Base-by-base conservation (phyloP, 2,797 vertebrate genomes). In the Aeoliscus strigatus region DNA sequence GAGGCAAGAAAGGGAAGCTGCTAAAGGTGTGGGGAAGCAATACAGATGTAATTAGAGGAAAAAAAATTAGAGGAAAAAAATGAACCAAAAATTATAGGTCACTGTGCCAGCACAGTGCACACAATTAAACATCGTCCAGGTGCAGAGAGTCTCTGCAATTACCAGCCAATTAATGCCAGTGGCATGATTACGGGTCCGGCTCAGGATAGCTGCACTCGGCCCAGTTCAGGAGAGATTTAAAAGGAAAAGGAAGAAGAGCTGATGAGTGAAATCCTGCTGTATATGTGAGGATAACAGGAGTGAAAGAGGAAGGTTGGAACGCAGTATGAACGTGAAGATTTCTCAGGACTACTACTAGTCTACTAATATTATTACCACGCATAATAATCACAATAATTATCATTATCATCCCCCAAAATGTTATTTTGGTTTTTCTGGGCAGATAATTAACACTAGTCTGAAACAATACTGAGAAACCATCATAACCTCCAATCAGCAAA, bases 71-170 rank as follows among this genome's bases (percentile, higher is more conserved):
- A 25, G 44, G 34, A 17, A 49, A 68, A 84, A 85, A 85, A 85
- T 80, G 80, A 87, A 87, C 79, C 85, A 83, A 86, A 88, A 86
- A 86, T 86, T 77, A 87, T 69, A 81, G 86, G 88, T 88, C 87
- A 87, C 82, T 86, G 86, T 87, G 85, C 82, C 86, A 81, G 81
- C 79, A 85, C 82, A 86, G 84, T 89, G 86, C 89, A 87, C 86
- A 83, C 88, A 86, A 90, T 90, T 90, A 88, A 89, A 81, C 89
- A 89, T 88, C 77, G 80, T 80, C 85, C 88, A 89, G 88, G 88
- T 90, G 87, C 85, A 57, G 80, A 79, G 83, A 86, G 85, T 83
- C 73, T 67, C 67, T 12, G 85, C 87, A 88, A 90, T 90, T 89
- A 89, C 80, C 81, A 82, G 68, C 81, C 82, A 87, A 89, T 89